These are phyloP conservation scores for Rissa tridactyla DNA, from an alignment of 2,113 vertebrate species.

Conservation along the genomic window DNA sequence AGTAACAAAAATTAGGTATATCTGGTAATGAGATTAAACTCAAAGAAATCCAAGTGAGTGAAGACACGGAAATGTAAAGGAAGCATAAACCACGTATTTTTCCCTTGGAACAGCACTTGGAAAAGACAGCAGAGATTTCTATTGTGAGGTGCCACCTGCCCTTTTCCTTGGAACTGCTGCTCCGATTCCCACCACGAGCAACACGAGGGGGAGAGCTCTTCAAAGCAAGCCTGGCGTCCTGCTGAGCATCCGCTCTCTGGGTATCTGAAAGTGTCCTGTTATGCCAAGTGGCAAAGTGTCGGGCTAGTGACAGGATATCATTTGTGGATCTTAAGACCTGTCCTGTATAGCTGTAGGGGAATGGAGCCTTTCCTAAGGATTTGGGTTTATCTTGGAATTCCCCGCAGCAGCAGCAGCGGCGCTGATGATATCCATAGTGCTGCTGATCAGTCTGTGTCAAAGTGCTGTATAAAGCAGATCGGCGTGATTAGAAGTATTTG, in stretches of 20 bases:
- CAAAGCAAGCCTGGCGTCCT: background rate
- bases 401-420: background rate
- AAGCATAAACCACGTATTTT: background rate
- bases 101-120: background rate
- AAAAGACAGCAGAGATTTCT: background rate
- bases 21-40: background rate
- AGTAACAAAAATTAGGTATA: background rate
- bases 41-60: background rate
- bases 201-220: accelerated
- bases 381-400: background rate
- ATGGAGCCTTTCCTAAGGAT: background rate
- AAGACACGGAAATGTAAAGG: background rate
- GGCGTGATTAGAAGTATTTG: background rate
- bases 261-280: background rate
- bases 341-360: background rate
- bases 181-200: background rate
- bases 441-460: background rate
- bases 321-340: background rate
- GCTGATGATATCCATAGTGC: background rate
- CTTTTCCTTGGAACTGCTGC: background rate
- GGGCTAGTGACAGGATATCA: background rate
- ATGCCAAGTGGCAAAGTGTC: background rate
- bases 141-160: background rate
- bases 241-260: background rate
- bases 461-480: background rate